phyloP scores from a whole-genome alignment of 2,888 invertebrate genomes.

The Yponomeuta malinellus region DNA sequence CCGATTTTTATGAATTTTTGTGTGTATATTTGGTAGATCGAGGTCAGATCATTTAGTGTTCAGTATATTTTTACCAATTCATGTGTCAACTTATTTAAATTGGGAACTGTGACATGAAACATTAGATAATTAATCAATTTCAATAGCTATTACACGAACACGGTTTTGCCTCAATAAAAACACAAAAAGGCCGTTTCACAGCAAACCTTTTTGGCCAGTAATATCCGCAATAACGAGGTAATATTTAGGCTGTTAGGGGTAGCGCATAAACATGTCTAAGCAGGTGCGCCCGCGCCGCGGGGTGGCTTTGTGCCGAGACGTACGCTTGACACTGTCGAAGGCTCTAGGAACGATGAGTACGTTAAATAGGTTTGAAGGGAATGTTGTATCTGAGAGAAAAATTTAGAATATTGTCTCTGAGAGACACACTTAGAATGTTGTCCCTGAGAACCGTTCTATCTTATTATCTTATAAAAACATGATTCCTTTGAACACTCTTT shows the following conservation, averaged over 20 bases:
- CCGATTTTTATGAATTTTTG: too few species aligned
- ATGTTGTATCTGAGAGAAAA: background rate
- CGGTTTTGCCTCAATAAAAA: background rate
- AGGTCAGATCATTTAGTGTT: too few species aligned
- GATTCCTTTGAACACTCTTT: too few species aligned
- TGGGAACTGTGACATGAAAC: too few species aligned
- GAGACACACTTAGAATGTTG: background rate
- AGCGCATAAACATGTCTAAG: conserved; percentile 61
- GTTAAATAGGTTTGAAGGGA: background rate
- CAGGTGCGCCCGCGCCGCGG: conserved; percentile 39
- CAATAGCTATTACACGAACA: too few species aligned
- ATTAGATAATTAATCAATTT: too few species aligned
- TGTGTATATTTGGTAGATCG: too few species aligned
- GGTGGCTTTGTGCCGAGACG: conserved; percentile 43
- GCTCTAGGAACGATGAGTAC: conserved; percentile 19
- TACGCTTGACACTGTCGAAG: conserved; percentile 21
- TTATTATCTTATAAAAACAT: too few species aligned
- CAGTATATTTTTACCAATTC: too few species aligned
- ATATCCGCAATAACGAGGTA: conserved; percentile 16
- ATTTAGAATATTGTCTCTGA: background rate
- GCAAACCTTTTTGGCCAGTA: background rate
- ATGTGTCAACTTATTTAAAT: too few species aligned
- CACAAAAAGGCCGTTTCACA: background rate
- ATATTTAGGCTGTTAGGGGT: conserved; percentile 35
- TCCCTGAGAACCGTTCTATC: too few species aligned